Evolutionary conservation across 1,140 invertebrate genomes (phyloP).

Genomic region (Pantala flavescens): DNA sequence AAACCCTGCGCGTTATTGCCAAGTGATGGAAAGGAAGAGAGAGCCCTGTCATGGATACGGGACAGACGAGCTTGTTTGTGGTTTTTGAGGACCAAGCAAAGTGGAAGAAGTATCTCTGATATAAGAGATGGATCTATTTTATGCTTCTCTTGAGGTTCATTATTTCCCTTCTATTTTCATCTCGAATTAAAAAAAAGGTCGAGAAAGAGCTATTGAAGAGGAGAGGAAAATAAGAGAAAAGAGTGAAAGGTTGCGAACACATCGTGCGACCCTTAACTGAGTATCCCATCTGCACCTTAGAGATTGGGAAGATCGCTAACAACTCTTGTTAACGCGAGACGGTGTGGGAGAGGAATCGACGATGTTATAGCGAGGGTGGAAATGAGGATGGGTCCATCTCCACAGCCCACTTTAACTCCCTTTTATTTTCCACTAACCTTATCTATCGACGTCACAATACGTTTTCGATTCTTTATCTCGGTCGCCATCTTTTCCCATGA

Average conservation of each 20-base stretch:
- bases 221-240: background rate
- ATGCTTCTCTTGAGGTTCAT: background rate
- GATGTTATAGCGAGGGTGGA: background rate
- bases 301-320: background rate
- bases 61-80: no score
- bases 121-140: background rate
- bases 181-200: background rate
- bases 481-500: no score
- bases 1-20: no score
- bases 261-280: background rate
- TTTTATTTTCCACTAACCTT: no score
- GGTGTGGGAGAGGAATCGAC: background rate
- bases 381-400: background rate
- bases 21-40: no score
- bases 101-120: no score
- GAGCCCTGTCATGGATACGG: no score
- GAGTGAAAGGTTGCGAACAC: constrained; percentile 4
- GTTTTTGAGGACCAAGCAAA: no score
- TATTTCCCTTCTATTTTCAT: background rate
- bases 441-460: no score
- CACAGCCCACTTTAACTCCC: no score
- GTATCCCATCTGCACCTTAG: background rate
- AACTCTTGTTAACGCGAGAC: constrained; percentile 8
- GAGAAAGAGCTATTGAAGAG: background rate
- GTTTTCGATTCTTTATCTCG: no score